phyloP scores from a whole-genome alignment of 2,797 vertebrate genomes.

The Pseudochromis fuscus region DNA sequence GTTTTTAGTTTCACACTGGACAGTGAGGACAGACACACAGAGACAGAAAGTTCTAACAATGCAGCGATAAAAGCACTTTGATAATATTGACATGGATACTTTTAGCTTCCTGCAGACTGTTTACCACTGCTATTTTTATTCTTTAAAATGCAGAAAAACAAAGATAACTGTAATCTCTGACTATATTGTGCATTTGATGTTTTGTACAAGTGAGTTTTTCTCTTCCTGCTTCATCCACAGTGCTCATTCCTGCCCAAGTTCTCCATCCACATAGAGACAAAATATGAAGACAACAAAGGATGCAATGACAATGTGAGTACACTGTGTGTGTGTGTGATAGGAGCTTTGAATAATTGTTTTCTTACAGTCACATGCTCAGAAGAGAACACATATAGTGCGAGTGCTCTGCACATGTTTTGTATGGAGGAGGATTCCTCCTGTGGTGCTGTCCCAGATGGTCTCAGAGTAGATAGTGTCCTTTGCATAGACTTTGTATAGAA shows the following conservation, averaged over 20 bases:
- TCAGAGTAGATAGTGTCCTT: neutral
- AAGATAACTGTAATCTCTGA: too few relatives aligned
- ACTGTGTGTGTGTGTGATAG: neutral
- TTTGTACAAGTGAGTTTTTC: slow-evolving; percentile 7
- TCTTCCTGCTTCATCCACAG: slow-evolving; percentile 78
- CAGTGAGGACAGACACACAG: neutral
- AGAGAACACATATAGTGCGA: neutral
- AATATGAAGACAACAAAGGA: slow-evolving; percentile 89
- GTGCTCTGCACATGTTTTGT: neutral
- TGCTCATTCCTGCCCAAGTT: slow-evolving; percentile 97
- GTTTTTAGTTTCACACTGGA: neutral
- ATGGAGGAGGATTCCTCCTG: slow-evolving; percentile 6
- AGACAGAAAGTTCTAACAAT: neutral
- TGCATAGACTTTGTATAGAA: too few relatives aligned
- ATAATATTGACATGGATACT: too few relatives aligned
- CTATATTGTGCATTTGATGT: neutral
- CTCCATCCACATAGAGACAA: slow-evolving; percentile 98
- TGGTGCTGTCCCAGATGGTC: slow-evolving; percentile 2
- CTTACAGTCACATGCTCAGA: neutral
- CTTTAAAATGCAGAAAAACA: neutral
- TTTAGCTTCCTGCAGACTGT: too few relatives aligned
- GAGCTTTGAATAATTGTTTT: slow-evolving; percentile 3
- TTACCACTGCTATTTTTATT: neutral
- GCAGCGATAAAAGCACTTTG: slow-evolving; percentile 9
- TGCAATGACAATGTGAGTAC: slow-evolving; percentile 92